Evolutionary conservation across 2,888 invertebrate genomes (phyloP).

Genomic region (Ephialtes manifestator): DNA sequence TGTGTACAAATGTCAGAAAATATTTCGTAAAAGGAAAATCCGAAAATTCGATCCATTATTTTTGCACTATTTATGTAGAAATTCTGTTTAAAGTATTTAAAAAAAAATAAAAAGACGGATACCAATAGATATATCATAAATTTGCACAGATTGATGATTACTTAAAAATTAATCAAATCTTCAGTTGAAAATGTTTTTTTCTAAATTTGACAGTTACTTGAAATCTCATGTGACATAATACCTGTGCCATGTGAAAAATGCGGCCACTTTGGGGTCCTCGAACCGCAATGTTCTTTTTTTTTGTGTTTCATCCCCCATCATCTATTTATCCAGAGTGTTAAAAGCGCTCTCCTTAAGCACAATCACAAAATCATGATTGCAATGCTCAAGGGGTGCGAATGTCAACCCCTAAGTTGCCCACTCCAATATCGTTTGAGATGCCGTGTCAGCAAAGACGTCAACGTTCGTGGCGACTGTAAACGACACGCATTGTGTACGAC

Average conservation of each 20-base stretch:
- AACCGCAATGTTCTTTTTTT: background rate
- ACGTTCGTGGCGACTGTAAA: constrained; percentile 51
- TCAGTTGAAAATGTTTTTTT: background rate
- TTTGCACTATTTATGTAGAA: too few relatives aligned
- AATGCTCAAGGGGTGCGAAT: constrained; percentile 22
- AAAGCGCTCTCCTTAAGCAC: constrained; percentile 2
- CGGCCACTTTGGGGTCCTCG: background rate
- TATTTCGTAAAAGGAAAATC: too few relatives aligned
- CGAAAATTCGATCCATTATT: too few relatives aligned
- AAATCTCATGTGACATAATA: background rate
- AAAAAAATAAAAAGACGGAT: too few relatives aligned
- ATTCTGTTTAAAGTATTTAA: too few relatives aligned
- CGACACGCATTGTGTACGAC: constrained; percentile 49
- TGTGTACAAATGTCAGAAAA: too few relatives aligned
- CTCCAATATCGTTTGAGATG: constrained; percentile 6
- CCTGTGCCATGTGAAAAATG: constrained; percentile 5
- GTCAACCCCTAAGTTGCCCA: constrained; percentile 8
- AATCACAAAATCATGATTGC: constrained; percentile 46
- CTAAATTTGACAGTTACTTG: background rate
- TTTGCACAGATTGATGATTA: background rate
- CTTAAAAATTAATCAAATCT: background rate
- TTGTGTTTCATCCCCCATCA: background rate
- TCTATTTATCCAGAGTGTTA: constrained; percentile 6
- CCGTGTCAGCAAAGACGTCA: constrained; percentile 29
- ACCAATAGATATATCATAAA: too few relatives aligned